Conservation (phyloP, 2,888 invertebrate genomes). For the Clivina fossor region DNA sequence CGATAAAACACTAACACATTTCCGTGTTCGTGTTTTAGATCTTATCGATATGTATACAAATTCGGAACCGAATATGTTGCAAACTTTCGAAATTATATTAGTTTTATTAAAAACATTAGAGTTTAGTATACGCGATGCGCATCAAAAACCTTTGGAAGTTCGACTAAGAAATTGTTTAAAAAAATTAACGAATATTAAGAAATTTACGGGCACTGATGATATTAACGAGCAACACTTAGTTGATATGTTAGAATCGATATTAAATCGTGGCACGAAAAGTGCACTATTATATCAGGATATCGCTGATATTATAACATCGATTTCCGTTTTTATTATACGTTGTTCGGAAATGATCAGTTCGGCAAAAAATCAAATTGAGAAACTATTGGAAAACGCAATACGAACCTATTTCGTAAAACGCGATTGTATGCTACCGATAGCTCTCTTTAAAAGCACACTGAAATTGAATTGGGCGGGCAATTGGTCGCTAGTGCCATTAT, state of each 20-base stretch:
- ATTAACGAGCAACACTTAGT: slow-evolving; percentile 59
- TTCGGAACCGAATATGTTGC: slow-evolving; percentile 67
- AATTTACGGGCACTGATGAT: slow-evolving; percentile 60
- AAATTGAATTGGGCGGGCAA: slow-evolving; percentile 68
- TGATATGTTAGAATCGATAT: slow-evolving; percentile 59
- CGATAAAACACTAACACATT: slow-evolving; percentile 69
- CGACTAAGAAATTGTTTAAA: slow-evolving; percentile 65
- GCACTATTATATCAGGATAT: slow-evolving; percentile 67
- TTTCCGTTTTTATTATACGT: slow-evolving; percentile 66
- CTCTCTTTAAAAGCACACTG: slow-evolving; percentile 66
- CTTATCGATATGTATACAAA: slow-evolving; percentile 73
- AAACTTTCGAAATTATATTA: slow-evolving; percentile 68
- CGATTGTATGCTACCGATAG: slow-evolving; percentile 65
- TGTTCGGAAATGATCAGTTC: slow-evolving; percentile 63
- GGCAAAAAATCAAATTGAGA: too few species aligned
- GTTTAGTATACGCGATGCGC: slow-evolving; percentile 67
- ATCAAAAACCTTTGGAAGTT: slow-evolving; percentile 66
- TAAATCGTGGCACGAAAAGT: slow-evolving; percentile 66
- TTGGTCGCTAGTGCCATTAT: slow-evolving; percentile 59
- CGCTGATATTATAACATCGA: slow-evolving; percentile 64
- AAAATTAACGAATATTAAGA: slow-evolving; percentile 61
- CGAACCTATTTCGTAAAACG: slow-evolving; percentile 66
- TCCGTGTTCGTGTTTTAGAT: slow-evolving; percentile 73
- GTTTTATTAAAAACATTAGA: slow-evolving; percentile 69
- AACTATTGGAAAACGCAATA: slow-evolving; percentile 58